Evolutionary conservation across 1,140 invertebrate genomes (phyloP).

Genomic region (Drosophila paulistorum): DNA sequence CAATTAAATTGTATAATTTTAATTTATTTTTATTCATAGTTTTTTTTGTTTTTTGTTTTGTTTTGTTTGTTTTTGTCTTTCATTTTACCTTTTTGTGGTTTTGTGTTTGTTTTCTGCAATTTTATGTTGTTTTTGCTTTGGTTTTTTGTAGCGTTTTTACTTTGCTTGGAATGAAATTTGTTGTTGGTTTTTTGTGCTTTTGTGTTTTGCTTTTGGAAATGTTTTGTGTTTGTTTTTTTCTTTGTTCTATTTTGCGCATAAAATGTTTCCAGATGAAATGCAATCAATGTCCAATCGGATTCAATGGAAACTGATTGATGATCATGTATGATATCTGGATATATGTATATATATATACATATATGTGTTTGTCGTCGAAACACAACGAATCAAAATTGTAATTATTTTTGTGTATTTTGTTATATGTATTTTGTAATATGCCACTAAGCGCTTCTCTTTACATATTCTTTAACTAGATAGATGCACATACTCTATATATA

Average conservation of each 20-base stretch:
- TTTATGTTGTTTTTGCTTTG: conserved; percentile 36
- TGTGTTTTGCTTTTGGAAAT: conserved; percentile 7
- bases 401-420: conserved; percentile 33
- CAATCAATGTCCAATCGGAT: conserved; percentile 15
- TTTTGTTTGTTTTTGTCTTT: conserved; percentile 33
- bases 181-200: conserved; percentile 18
- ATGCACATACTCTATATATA: conserved; percentile 45
- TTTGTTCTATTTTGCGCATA: conserved; percentile 42
- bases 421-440: conserved; percentile 33
- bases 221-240: background rate
- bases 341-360: no score
- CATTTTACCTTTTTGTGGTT: background rate
- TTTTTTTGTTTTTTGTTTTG: conserved; percentile 47
- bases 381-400: conserved; percentile 14
- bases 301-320: background rate
- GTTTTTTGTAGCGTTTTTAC: conserved; percentile 47
- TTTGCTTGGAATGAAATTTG: conserved; percentile 43
- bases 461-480: conserved; percentile 66
- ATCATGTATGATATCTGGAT: no score
- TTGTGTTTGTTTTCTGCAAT: conserved; percentile 5
- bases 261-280: conserved; percentile 50
- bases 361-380: background rate
- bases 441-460: conserved; percentile 61
- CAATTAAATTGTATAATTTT: conserved; percentile 69
- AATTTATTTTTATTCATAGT: conserved; percentile 74